Evolutionary conservation across 2,113 vertebrate genomes (phyloP).

Genomic region (Suncus etruscus): DNA sequence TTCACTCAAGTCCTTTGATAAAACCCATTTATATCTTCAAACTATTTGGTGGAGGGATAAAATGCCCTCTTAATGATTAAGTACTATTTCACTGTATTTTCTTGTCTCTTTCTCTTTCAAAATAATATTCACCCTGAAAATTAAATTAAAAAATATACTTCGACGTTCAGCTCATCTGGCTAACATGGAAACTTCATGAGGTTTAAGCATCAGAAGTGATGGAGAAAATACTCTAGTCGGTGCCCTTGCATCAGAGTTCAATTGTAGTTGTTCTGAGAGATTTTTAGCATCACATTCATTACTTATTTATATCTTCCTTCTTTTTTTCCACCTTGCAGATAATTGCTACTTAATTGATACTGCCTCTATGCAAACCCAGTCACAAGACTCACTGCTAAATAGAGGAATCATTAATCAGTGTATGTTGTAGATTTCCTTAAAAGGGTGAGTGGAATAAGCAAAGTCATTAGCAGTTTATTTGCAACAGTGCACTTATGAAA

Average conservation of each 20-base stretch:
- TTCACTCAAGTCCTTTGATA: constrained; percentile 62
- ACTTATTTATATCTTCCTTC: constrained; percentile 88
- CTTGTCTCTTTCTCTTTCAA: constrained; percentile 69
- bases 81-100: not conserved
- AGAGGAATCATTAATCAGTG: constrained; percentile 88
- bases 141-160: constrained; percentile 8
- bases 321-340: constrained; percentile 86
- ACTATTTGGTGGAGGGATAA: constrained; percentile 66
- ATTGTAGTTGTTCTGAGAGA: constrained; percentile 84
- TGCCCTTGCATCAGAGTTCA: constrained; percentile 89
- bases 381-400: constrained; percentile 87
- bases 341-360: constrained; percentile 90
- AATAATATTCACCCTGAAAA: constrained; percentile 69
- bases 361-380: constrained; percentile 85
- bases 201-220: constrained; percentile 80
- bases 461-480: constrained; percentile 92
- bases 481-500: constrained; percentile 88
- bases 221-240: constrained; percentile 85
- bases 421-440: constrained; percentile 87
- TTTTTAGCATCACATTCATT: constrained; percentile 84
- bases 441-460: constrained; percentile 86
- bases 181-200: constrained; percentile 61
- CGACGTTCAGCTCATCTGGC: not conserved
- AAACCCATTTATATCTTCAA: constrained; percentile 76
- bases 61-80: not conserved